Evolutionary conservation across 2,888 invertebrate genomes (phyloP).

Genomic region (Dasypogon diadema): DNA sequence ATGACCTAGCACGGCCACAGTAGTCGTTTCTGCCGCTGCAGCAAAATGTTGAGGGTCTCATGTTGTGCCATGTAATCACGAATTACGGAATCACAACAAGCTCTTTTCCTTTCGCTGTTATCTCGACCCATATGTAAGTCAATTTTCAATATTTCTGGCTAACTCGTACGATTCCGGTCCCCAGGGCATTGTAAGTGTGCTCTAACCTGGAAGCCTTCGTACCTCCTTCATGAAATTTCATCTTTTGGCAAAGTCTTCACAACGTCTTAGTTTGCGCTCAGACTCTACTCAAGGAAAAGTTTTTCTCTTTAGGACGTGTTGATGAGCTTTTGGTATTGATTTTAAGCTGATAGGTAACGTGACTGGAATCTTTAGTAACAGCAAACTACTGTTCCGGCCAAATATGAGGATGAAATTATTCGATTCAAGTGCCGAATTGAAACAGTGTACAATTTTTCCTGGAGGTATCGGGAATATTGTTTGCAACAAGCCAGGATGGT

Average conservation of each 20-base stretch:
- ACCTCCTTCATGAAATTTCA: slow-evolving; percentile 33
- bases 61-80: slow-evolving; percentile 54
- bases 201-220: slow-evolving; percentile 7
- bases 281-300: slow-evolving; percentile 41
- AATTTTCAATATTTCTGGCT: slow-evolving; percentile 41
- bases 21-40: slow-evolving; percentile 1
- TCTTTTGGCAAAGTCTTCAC: slow-evolving; percentile 2
- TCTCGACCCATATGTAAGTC: slow-evolving; percentile 37
- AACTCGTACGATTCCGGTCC: slow-evolving; percentile 7
- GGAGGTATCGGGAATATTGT: neutral
- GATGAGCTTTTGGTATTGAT: slow-evolving; percentile 65
- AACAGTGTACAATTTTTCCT: neutral
- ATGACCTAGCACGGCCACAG: slow-evolving; percentile 52
- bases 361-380: slow-evolving; percentile 59
- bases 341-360: slow-evolving; percentile 63
- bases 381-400: slow-evolving; percentile 11
- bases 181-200: slow-evolving; percentile 29
- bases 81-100: slow-evolving; percentile 43
- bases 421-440: neutral
- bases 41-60: slow-evolving; percentile 26
- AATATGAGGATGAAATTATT: neutral
- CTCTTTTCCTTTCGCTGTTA: slow-evolving; percentile 16
- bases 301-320: slow-evolving; percentile 59
- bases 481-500: too few relatives aligned
- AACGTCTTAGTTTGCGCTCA: slow-evolving; percentile 19